phyloP scores from a whole-genome alignment of 1,140 invertebrate species.

The Platorchestia sp. region DNA sequence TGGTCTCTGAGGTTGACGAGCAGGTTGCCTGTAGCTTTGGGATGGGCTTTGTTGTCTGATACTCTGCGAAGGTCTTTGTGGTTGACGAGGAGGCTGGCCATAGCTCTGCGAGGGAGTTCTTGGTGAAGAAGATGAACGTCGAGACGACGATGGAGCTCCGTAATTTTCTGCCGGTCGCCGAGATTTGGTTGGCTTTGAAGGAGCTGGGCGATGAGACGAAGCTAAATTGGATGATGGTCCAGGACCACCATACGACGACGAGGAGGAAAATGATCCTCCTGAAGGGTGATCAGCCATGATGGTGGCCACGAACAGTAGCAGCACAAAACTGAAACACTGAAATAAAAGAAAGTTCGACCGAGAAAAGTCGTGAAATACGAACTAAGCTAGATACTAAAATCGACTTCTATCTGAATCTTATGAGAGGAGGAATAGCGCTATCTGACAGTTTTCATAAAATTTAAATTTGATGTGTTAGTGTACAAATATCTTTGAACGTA shows the following conservation, averaged over 20 bases:
- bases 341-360: neutral
- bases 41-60: neutral
- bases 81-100: neutral
- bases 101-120: neutral
- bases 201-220: neutral
- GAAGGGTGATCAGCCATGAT: neutral
- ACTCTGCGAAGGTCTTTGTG: neutral
- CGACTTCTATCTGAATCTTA: too few species aligned
- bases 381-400: too few species aligned
- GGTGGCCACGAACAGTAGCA: neutral
- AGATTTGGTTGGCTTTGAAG: neutral
- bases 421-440: too few species aligned
- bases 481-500: too few species aligned
- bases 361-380: neutral
- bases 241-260: neutral
- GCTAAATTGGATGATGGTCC: neutral
- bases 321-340: neutral
- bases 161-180: neutral
- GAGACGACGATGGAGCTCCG: neutral
- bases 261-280: conserved; percentile 15
- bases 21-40: conserved; percentile 1
- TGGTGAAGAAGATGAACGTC: neutral
- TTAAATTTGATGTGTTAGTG: too few species aligned
- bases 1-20: neutral
- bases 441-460: too few species aligned